A percentile compares a stretch with the other conserved stretches of the same genome.
Conservation (phyloP, 2,888 invertebrate species). For the Polydrusus pterygomalis region DNA sequence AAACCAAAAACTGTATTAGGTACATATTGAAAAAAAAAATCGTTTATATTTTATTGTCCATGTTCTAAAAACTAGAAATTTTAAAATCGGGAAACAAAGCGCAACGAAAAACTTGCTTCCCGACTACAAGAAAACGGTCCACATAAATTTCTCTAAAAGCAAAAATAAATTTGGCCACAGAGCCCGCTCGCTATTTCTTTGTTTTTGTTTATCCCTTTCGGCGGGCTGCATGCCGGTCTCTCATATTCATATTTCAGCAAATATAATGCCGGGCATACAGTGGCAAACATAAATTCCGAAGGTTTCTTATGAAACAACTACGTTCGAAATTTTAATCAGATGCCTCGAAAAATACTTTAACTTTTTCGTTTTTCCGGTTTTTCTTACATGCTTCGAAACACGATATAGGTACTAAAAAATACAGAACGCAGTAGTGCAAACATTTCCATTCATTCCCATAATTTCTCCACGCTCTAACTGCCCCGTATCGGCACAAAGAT, state of each 20-base stretch:
- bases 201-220: conserved; percentile 37
- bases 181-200: conserved; percentile 32
- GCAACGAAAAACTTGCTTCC: conserved; percentile 3
- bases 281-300: conserved; percentile 28
- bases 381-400: too few species aligned
- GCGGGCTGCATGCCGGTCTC: conserved; percentile 24
- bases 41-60: too few species aligned
- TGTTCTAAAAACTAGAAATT: neutral
- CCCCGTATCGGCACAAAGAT: conserved; percentile 11
- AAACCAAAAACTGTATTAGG: neutral
- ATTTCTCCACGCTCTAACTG: neutral
- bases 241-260: conserved; percentile 36
- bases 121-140: conserved; percentile 27
- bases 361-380: too few species aligned
- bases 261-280: conserved; percentile 36
- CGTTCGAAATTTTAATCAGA: neutral
- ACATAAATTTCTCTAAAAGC: conserved; percentile 46
- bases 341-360: neutral
- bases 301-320: neutral
- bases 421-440: neutral
- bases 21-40: too few species aligned
- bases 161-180: conserved; percentile 41
- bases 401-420: too few species aligned
- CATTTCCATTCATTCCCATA: neutral
- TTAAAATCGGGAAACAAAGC: neutral